These are phyloP conservation scores for Tolmerus cingulatus DNA, from an alignment of 2,888 invertebrate species.

Conservation along the genomic window DNA sequence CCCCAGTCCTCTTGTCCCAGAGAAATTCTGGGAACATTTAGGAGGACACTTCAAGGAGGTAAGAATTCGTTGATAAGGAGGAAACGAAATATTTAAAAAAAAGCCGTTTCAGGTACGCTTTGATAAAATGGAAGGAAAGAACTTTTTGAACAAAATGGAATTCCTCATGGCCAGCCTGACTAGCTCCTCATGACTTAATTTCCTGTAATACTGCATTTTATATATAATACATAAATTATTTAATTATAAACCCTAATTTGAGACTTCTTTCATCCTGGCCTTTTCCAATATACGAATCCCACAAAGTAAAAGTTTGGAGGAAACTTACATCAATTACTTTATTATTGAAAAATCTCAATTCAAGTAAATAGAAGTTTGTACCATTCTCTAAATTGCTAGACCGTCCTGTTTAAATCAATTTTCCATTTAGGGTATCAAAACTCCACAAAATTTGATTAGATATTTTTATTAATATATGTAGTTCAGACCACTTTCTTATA, in stretches of 20 bases:
- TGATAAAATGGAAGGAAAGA: slow-evolving; percentile 95
- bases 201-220: neutral
- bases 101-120: slow-evolving; percentile 67
- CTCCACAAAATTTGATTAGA: too few species aligned
- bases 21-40: slow-evolving; percentile 92
- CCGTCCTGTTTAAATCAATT: too few species aligned
- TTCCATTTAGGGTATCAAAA: too few species aligned
- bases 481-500: too few species aligned
- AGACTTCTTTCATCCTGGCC: neutral
- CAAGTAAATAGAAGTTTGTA: too few species aligned
- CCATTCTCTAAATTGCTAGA: too few species aligned
- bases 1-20: slow-evolving; percentile 85
- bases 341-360: too few species aligned
- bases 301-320: too few species aligned
- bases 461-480: too few species aligned
- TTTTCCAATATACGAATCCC: too few species aligned
- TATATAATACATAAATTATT: neutral
- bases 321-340: too few species aligned
- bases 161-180: slow-evolving; percentile 81
- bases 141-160: slow-evolving; percentile 96
- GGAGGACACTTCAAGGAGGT: slow-evolving; percentile 93
- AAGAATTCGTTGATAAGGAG: neutral
- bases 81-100: neutral
- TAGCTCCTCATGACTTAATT: slow-evolving; percentile 53
- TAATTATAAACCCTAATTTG: neutral